A percentile compares a stretch with the other conserved stretches of the same genome.
These are phyloP conservation scores for Meiosimyza decipiens DNA, from an alignment of 2,888 invertebrate species.

Conservation along the genomic window DNA sequence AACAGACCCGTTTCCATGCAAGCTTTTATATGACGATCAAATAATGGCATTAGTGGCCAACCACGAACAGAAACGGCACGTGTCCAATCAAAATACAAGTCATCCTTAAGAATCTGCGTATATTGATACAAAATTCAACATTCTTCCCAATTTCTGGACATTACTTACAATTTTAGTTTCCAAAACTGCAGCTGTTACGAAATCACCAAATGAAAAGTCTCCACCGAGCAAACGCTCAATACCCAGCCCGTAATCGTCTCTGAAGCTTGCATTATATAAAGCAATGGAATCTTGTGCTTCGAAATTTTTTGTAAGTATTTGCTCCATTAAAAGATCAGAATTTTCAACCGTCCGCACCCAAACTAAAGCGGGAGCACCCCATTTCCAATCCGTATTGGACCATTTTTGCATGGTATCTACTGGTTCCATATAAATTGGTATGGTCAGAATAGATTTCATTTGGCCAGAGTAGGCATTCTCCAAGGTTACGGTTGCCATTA, in stretches of 20 bases:
- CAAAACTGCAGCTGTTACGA: slow-evolving; percentile 54
- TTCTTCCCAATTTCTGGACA: no score
- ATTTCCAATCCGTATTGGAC: slow-evolving; percentile 57
- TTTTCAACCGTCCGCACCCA: slow-evolving; percentile 59
- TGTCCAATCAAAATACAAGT: slow-evolving; percentile 63
- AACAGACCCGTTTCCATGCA: slow-evolving; percentile 61
- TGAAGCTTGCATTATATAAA: slow-evolving; percentile 58
- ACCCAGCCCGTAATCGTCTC: slow-evolving; percentile 57
- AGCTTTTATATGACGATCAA: slow-evolving; percentile 56
- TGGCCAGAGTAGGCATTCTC: slow-evolving; percentile 65
- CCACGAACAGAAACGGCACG: slow-evolving; percentile 61
- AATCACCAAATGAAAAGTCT: slow-evolving; percentile 55
- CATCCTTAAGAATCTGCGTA: slow-evolving; percentile 57
- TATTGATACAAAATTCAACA: neutral
- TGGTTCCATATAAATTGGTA: slow-evolving; percentile 58
- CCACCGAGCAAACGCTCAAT: slow-evolving; percentile 61
- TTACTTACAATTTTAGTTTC: slow-evolving; percentile 56
- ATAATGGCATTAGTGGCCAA: slow-evolving; percentile 60
- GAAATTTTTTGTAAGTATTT: slow-evolving; percentile 55
- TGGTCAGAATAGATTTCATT: slow-evolving; percentile 61
- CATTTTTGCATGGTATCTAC: slow-evolving; percentile 61
- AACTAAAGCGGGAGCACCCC: slow-evolving; percentile 61
- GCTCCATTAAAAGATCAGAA: slow-evolving; percentile 57
- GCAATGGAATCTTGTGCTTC: slow-evolving; percentile 56
- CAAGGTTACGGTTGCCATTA: slow-evolving; percentile 61